Base-by-base conservation (phyloP, 2,113 vertebrate species). In the Megaleporinus macrocephalus region DNA sequence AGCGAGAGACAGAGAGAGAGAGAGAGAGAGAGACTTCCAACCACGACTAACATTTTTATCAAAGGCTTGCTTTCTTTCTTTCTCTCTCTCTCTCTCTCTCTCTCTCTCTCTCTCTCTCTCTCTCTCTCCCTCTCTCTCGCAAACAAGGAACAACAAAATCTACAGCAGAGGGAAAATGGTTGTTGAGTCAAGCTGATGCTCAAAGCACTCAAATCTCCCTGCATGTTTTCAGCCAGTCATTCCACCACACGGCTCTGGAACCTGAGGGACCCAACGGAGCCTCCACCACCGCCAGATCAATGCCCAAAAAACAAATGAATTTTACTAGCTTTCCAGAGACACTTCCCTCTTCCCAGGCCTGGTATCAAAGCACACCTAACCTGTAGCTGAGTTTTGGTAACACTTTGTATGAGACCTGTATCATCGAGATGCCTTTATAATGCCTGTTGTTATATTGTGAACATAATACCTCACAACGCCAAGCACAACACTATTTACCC, bases 121-220 rank as follows among this genome's bases (percentile, higher is more conserved):
- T 74, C 51, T 61, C 27, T 49, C 62, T 65, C 51, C 76, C 65
- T 68, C 51, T 13, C 6, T 6, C n/a, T 68, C 4, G 7, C 62
- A n/a, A 73, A 49, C 81, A 77, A 68, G 65, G 27, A 84, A 86
- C 80, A 87, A 84, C 75, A 81, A 87, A 84, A 72, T 81, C 75
- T 36, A 84, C 85, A 83, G 71, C 70, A 82, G 59, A 86, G 66
- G 74, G 75, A 84, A 74, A 82, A 82, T 76, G 73, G 80, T 81
- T 61, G 77, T 84, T 79, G 80, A 87, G 75, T 79, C 79, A 87
- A 87, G 59, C 83, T 65, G 47, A 57, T 81, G 68, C 80, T 86
- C 78, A 69, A 84, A 83, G 86, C 75, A 63, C 71, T 85, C 71
- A 81, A 78, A 85, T 88, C 66, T 83, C 82, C 33, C 41, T 55